phyloP scores from a whole-genome alignment of 2,113 vertebrate genomes.

The Anhinga rufa region DNA sequence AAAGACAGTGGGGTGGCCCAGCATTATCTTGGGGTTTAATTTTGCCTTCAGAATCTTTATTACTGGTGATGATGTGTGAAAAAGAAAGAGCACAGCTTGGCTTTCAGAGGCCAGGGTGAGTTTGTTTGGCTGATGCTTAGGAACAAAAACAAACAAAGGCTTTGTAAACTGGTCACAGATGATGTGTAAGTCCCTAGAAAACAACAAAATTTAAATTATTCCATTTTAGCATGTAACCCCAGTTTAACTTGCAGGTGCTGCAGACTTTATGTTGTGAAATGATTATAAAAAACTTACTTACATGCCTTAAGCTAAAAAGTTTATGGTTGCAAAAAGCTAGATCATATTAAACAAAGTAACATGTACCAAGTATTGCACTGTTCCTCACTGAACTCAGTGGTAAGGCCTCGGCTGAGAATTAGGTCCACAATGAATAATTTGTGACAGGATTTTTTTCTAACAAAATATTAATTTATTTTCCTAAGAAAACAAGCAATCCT shows the following conservation, averaged over 20 bases:
- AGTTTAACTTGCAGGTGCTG: neutral
- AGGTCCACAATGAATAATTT: neutral
- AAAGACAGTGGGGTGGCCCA: neutral
- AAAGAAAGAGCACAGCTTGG: neutral
- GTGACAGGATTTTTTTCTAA: neutral
- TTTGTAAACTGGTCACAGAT: neutral
- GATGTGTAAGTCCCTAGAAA: neutral
- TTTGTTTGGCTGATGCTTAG: neutral
- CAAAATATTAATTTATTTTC: neutral
- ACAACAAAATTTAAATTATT: neutral
- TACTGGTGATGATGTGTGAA: neutral
- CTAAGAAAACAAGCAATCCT: neutral
- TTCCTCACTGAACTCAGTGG: neutral
- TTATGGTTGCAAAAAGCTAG: neutral
- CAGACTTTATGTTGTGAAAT: neutral
- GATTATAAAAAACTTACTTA: neutral
- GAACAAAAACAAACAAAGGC: neutral
- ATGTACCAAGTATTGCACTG: neutral
- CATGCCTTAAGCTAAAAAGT: neutral
- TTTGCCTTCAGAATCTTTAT: neutral
- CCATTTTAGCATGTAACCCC: neutral
- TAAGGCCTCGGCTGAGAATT: neutral
- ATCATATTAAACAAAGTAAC: neutral
- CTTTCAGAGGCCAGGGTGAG: neutral
- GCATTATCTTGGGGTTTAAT: neutral